phyloP scores from a whole-genome alignment of 1,140 invertebrate genomes.

The Drosophila sp. region DNA sequence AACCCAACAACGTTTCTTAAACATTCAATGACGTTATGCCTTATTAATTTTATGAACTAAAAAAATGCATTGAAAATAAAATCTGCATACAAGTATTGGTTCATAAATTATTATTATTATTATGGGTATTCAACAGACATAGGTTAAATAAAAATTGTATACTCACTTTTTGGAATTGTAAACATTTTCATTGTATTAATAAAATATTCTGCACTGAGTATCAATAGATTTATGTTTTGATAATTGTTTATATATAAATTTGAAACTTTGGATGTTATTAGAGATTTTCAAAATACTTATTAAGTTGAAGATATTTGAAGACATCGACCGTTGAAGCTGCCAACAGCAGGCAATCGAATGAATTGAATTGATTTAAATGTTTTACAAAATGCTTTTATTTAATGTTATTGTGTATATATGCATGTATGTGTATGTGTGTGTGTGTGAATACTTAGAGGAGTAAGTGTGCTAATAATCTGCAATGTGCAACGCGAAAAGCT shows the following conservation, averaged over 20 bases:
- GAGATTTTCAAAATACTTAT: too few relatives aligned
- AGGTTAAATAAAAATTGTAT: not conserved
- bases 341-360: conserved; percentile 41
- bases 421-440: conserved; percentile 4
- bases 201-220: not conserved
- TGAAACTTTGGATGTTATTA: not conserved
- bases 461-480: conserved; percentile 28
- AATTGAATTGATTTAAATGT: conserved; percentile 50
- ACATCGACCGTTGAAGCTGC: conserved; percentile 19
- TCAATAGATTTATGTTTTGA: not conserved
- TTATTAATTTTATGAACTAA: not conserved
- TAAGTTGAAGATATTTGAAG: conserved; percentile 27
- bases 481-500: conserved; percentile 30
- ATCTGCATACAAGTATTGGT: not conserved
- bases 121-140: not conserved
- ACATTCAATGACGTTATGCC: not conserved
- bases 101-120: not conserved
- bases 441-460: conserved; percentile 14
- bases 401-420: too few relatives aligned
- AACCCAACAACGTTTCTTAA: too few relatives aligned
- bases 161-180: conserved; percentile 32
- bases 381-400: conserved; percentile 37
- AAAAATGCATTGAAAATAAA: not conserved
- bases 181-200: conserved; percentile 19
- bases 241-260: too few relatives aligned